phyloP scores from a whole-genome alignment of 2,888 invertebrate genomes.

The Zygothrica quintamaculata region DNA sequence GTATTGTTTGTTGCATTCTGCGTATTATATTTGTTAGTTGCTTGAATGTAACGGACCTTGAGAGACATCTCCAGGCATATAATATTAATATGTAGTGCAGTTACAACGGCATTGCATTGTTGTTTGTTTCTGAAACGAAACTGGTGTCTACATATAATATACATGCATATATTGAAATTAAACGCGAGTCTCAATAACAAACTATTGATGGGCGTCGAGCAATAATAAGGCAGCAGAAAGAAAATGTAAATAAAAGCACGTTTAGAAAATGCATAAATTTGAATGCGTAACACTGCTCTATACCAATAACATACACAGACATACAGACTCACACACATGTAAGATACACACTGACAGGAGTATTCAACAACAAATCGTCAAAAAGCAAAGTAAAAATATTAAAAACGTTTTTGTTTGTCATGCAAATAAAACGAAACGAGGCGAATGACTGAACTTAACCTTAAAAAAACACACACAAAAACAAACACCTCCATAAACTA shows the following conservation, averaged over 20 bases:
- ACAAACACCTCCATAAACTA: constrained; percentile 6
- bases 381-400: constrained; percentile 33
- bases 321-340: background rate
- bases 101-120: constrained; percentile 50
- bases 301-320: constrained; percentile 9
- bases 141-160: constrained; percentile 20
- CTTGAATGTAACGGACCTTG: constrained; percentile 23
- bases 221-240: constrained; percentile 19
- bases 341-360: background rate
- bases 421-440: constrained; percentile 67
- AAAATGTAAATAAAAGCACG: constrained; percentile 62
- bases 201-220: constrained; percentile 33
- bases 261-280: constrained; percentile 68
- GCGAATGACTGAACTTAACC: constrained; percentile 76
- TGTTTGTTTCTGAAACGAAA: constrained; percentile 44
- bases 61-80: constrained; percentile 2
- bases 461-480: constrained; percentile 50
- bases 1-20: too few species aligned
- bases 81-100: background rate
- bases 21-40: background rate
- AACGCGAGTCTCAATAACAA: constrained; percentile 39
- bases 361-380: constrained; percentile 4
- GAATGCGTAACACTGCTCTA: constrained; percentile 53
- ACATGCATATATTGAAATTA: constrained; percentile 40
- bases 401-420: constrained; percentile 61